Base-by-base conservation (phyloP, 1,140 invertebrate species). In the Tetramorium simillimum region DNA sequence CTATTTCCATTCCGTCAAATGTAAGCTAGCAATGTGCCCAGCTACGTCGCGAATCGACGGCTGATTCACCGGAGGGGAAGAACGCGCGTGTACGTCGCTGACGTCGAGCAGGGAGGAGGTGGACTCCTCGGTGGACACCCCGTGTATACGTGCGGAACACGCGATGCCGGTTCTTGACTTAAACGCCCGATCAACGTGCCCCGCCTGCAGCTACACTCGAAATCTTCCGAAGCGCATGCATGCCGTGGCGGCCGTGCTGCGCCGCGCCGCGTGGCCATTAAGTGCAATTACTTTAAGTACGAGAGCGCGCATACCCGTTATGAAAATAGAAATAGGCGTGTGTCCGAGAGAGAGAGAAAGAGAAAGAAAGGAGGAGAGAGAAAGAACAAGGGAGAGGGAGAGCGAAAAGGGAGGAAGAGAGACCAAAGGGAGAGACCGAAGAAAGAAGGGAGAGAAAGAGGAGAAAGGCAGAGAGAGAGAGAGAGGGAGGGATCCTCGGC, bases 231-330 rank as follows among this genome's bases (percentile, higher is more conserved):
- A 37, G 16, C 65, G 51, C 37, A 63, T 75, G 46, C 70, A 53
- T 85, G 67, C 73, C 67, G 67, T 43, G 58, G 76, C 53, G 69
- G 43, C 43, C 37, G 40, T 70, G 46, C 77, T 78, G 72, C 78
- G 46, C 70, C 86, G 72, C 87, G 86, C 80, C 86, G 75, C 87
- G 81, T 88, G 51, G 51, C 60, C 80, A 90, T 90, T 90, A 90
- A 88, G 75, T 76, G 86, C 73, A 90, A 90, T 90, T 88, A 90
- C 80, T 60, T 90, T 85, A 80, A 90, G 80, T 90, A 90, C 75
- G 67, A 67, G 76, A 69, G 49, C 51, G 76, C 56, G 51, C 72
- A 60, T 67, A 78, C 16, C 21, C 58, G 40, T 58, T 85, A 86
- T 81, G 85, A 87, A 88, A 89, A 89, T 88, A 91, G 80, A 84